These are phyloP conservation scores for Synanthedon andrenaeformis DNA, from an alignment of 2,888 invertebrate genomes.

Conservation along the genomic window DNA sequence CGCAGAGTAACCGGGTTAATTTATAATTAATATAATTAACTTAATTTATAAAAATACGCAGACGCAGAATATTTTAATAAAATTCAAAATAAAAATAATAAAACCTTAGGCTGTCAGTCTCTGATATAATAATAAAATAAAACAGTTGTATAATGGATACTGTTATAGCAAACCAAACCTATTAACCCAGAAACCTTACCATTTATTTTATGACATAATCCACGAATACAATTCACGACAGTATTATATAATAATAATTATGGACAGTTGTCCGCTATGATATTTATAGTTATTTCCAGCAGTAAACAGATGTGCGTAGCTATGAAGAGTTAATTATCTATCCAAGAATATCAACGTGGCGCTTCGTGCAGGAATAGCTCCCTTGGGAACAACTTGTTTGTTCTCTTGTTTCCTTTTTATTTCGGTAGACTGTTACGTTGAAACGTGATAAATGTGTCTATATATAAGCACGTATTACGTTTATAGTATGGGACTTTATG, in stretches of 20 bases:
- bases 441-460: constrained; percentile 13
- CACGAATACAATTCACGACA: neutral
- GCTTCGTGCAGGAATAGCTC: constrained; percentile 38
- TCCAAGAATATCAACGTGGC: constrained; percentile 46
- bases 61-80: no score
- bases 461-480: neutral
- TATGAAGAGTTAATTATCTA: constrained; percentile 65
- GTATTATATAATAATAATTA: constrained; percentile 9
- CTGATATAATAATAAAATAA: no score
- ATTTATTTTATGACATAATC: neutral
- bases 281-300: constrained; percentile 21
- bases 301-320: constrained; percentile 57
- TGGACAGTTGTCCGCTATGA: constrained; percentile 20
- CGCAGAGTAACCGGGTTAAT: no score
- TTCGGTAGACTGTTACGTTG: constrained; percentile 20
- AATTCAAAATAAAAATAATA: no score
- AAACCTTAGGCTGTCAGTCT: no score
- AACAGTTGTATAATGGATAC: no score
- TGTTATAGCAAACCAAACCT: no score
- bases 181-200: neutral
- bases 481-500: neutral
- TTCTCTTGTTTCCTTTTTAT: constrained; percentile 33
- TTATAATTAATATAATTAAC: no score
- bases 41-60: no score
- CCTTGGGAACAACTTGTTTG: constrained; percentile 39